phyloP scores from a whole-genome alignment of 2,113 vertebrate genomes.

The Glaucomys volans region DNA sequence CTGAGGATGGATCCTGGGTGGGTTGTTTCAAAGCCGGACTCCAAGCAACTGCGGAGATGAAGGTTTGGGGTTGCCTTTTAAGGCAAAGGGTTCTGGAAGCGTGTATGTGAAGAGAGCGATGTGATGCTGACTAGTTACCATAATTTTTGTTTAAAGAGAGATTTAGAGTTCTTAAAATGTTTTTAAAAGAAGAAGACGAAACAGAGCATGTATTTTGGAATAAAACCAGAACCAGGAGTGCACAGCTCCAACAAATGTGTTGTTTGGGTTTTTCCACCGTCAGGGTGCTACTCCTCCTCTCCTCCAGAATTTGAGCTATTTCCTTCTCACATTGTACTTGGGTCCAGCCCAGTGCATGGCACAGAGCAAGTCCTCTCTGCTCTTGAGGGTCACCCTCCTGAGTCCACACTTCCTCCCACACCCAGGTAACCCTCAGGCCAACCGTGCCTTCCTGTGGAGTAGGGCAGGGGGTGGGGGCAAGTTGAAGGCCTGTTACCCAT shows the following conservation, averaged over 20 bases:
- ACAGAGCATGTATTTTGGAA: background rate
- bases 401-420: background rate
- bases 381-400: too few species aligned
- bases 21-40: background rate
- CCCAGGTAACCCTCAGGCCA: background rate
- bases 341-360: background rate
- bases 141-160: background rate
- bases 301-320: background rate
- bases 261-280: background rate
- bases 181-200: background rate
- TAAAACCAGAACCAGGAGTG: background rate
- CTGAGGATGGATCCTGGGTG: background rate
- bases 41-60: background rate
- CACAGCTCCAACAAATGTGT: background rate
- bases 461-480: background rate
- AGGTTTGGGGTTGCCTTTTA: background rate
- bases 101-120: background rate
- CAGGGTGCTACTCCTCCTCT: background rate
- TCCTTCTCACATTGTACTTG: background rate
- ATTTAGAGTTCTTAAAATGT: background rate
- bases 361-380: background rate
- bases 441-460: background rate
- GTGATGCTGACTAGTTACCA: background rate
- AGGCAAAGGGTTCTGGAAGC: background rate
- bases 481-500: background rate